Evolutionary conservation across 2,888 invertebrate species (phyloP).

Genomic region (Philhelius pedissequus): DNA sequence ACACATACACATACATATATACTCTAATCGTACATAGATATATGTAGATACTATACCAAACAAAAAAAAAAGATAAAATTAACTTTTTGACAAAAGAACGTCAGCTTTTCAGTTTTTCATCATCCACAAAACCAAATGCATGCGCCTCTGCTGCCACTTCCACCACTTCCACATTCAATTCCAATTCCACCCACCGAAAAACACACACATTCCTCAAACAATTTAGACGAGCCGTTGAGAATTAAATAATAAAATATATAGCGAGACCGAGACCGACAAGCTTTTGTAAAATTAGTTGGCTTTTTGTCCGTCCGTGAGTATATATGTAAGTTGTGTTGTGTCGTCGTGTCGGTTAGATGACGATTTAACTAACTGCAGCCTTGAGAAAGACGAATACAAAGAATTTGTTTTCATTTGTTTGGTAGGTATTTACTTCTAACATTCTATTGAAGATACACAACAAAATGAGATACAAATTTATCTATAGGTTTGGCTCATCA

Average conservation of each 20-base stretch:
- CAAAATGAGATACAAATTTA: constrained; percentile 17
- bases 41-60: no score
- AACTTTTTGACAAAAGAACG: constrained; percentile 67
- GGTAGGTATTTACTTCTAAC: constrained; percentile 63
- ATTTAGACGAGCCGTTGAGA: neutral
- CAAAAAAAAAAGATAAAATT: constrained; percentile 59
- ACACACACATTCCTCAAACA: constrained; percentile 7
- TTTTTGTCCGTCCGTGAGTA: constrained; percentile 48
- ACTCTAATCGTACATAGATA: no score
- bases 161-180: constrained; percentile 2
- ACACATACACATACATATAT: neutral
- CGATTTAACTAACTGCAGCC: constrained; percentile 66
- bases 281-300: constrained; percentile 60
- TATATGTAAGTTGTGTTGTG: neutral
- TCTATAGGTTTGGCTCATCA: constrained; percentile 25
- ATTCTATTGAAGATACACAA: constrained; percentile 42
- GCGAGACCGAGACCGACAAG: constrained; percentile 31
- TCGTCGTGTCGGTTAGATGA: constrained; percentile 43
- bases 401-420: constrained; percentile 47
- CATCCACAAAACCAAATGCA: constrained; percentile 26
- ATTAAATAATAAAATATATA: neutral
- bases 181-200: constrained; percentile 14
- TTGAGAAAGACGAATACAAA: constrained; percentile 60
- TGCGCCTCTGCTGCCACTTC: constrained; percentile 4
- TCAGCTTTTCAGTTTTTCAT: constrained; percentile 56